Evolutionary conservation across 2,888 invertebrate species (phyloP), one percentile per base, ranked within the genome.

Genomic region (Mesorhabditis spiculigera): DNA sequence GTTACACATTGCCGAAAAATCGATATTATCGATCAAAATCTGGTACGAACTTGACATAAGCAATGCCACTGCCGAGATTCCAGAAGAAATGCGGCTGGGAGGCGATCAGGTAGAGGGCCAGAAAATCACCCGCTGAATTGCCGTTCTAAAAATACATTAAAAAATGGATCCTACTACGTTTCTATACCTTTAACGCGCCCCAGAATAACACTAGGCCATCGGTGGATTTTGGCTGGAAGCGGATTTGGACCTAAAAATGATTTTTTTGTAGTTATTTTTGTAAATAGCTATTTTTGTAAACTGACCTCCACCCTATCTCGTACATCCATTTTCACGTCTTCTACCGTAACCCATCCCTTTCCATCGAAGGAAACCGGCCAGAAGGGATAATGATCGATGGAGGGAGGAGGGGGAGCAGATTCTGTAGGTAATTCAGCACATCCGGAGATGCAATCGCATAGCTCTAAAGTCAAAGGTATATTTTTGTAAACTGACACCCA

Each of bases 11-110:
- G 3, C 28, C 28, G 28, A 28, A 28, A 13, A 8, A 61, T 4
- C 5, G 45, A 5, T 64, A 42, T 44, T 45, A 6, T 50, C 8
- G 4, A 43, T 5, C 45, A 62, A 13, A 16, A 10, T 13, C 58
- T 44, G 13, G 71, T 63, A 65, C 75, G 65, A 75, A 87, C 88
- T 86, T 87, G 64, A 88, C 80, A 68, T 87, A 85, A n/a, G 88
- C 88, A 41, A 88, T 86, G 65, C 93, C 93, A 86, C 93, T 93
- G 71, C 94, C 94, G 81, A 94, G 90, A 89, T 94, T 93, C 89
- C 92, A 94, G 83, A 92, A 90, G 88, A 93, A 93, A 88, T 93
- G 92, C 78, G 93, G 89, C 87, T 91, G 90, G 77, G 93, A 92
- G 85, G 91, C 90, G 81, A 91, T 90, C 82, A 94, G 88, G 87